A percentile compares a stretch with the other conserved stretches of the same genome.
These are phyloP conservation scores for Meganola albula DNA, from an alignment of 2,888 invertebrate species.

Conservation along the genomic window DNA sequence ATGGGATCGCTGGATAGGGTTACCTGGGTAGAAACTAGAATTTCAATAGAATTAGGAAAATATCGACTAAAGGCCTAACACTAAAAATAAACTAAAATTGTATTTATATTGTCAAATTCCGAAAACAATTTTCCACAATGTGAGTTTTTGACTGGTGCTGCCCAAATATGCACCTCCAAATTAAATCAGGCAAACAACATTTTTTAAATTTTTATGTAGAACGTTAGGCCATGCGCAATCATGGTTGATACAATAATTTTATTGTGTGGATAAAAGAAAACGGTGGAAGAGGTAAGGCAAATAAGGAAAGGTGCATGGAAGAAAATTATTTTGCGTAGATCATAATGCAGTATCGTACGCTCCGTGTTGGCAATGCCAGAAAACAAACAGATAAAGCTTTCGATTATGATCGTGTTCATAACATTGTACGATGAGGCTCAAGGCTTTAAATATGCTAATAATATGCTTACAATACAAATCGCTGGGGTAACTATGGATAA, in stretches of 20 bases:
- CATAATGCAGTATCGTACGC: conserved; percentile 46
- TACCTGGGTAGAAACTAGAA: conserved; percentile 65
- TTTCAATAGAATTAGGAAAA: conserved; percentile 49
- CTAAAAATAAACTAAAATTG: too few species aligned
- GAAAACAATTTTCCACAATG: conserved; percentile 49
- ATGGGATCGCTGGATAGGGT: conserved; percentile 73
- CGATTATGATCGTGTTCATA: conserved; percentile 42
- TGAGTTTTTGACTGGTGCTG: conserved; percentile 73
- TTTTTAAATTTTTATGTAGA: conserved; percentile 37
- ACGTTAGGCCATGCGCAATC: conserved; percentile 64
- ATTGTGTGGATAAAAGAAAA: conserved; percentile 37
- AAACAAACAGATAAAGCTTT: conserved; percentile 78
- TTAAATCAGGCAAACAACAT: conserved; percentile 37
- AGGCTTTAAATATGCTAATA: conserved; percentile 43
- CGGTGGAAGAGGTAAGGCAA: conserved; percentile 62
- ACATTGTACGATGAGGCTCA: conserved; percentile 35
- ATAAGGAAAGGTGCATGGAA: conserved; percentile 65
- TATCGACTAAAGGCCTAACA: conserved; percentile 23
- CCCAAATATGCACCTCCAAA: conserved; percentile 60
- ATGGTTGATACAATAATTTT: conserved; percentile 61
- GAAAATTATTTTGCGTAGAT: conserved; percentile 42
- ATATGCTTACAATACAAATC: conserved; percentile 40
- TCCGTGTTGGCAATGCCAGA: conserved; percentile 73
- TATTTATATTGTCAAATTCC: conserved; percentile 23
- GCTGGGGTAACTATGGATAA: conserved; percentile 34